Evolutionary conservation across 2,888 invertebrate genomes (phyloP).

Genomic region (Hofmannophila pseudospretella): DNA sequence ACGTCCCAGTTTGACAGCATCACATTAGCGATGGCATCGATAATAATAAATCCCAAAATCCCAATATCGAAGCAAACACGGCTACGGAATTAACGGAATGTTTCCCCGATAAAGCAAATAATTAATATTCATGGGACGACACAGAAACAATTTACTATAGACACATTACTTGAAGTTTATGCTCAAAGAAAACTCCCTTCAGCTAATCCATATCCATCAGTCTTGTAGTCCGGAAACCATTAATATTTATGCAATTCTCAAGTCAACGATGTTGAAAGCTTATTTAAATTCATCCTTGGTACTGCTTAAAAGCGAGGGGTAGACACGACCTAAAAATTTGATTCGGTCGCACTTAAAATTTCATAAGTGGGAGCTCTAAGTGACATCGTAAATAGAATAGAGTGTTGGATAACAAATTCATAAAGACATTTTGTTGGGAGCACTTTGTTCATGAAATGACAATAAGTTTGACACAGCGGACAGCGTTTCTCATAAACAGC

Average conservation of each 20-base stretch:
- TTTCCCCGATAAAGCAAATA: constrained; percentile 23
- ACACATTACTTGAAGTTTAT: constrained; percentile 24
- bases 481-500: background rate
- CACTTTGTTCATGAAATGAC: constrained; percentile 10
- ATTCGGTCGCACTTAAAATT: constrained; percentile 49
- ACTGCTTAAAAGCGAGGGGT: constrained; percentile 51
- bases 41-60: constrained; percentile 34
- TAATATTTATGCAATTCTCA: constrained; percentile 68
- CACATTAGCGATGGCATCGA: constrained; percentile 40
- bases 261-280: constrained; percentile 61
- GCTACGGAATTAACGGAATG: constrained; percentile 13
- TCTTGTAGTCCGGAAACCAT: constrained; percentile 50
- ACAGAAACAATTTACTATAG: constrained; percentile 20
- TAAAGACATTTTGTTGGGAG: constrained; percentile 14
- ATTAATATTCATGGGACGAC: constrained; percentile 37
- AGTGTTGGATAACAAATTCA: constrained; percentile 24
- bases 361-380: constrained; percentile 33
- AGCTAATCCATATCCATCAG: constrained; percentile 58
- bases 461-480: constrained; percentile 3
- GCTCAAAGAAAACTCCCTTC: constrained; percentile 34
- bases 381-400: constrained; percentile 22
- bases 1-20: constrained; percentile 35
- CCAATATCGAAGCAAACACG: constrained; percentile 28
- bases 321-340: constrained; percentile 51
- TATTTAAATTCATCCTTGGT: constrained; percentile 69